Conservation (phyloP, 2,888 invertebrate genomes). For the Drosophila atripex region DNA sequence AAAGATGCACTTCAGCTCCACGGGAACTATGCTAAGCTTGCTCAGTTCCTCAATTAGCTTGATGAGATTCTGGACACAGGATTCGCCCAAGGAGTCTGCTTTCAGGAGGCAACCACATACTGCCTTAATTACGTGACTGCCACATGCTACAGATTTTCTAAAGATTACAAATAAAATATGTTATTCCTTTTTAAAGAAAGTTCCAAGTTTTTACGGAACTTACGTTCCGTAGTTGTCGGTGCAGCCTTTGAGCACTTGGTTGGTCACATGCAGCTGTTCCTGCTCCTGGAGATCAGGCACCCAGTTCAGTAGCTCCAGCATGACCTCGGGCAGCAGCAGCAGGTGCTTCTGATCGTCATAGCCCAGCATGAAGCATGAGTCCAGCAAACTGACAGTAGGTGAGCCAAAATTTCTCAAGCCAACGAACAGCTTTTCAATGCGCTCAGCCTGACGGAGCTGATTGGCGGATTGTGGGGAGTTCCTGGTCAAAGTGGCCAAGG, state of each 20-base stretch:
- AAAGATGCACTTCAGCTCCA: constrained; percentile 86
- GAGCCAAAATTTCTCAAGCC: constrained; percentile 83
- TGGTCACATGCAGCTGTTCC: constrained; percentile 83
- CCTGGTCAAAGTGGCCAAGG: constrained; percentile 77
- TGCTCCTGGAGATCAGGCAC: constrained; percentile 84
- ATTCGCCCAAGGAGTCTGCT: constrained; percentile 82
- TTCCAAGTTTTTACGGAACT: constrained; percentile 12
- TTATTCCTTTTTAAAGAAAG: neutral
- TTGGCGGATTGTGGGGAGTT: constrained; percentile 68
- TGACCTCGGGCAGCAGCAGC: constrained; percentile 84
- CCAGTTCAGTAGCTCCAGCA: constrained; percentile 85
- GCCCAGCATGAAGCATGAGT: constrained; percentile 84
- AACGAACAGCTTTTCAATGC: constrained; percentile 78
- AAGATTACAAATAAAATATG: constrained; percentile 29
- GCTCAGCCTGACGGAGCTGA: constrained; percentile 70
- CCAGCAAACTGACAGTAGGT: constrained; percentile 84
- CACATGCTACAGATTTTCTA: constrained; percentile 86
- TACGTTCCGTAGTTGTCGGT: constrained; percentile 84
- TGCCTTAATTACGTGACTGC: constrained; percentile 84
- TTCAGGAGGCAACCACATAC: constrained; percentile 84
- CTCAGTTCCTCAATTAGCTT: constrained; percentile 86
- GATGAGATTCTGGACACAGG: constrained; percentile 85
- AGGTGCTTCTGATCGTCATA: constrained; percentile 77
- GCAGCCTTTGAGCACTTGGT: constrained; percentile 83
- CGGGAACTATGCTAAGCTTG: constrained; percentile 85